Conservation (phyloP, 2,797 vertebrate genomes). For the Eospalax fontanierii region DNA sequence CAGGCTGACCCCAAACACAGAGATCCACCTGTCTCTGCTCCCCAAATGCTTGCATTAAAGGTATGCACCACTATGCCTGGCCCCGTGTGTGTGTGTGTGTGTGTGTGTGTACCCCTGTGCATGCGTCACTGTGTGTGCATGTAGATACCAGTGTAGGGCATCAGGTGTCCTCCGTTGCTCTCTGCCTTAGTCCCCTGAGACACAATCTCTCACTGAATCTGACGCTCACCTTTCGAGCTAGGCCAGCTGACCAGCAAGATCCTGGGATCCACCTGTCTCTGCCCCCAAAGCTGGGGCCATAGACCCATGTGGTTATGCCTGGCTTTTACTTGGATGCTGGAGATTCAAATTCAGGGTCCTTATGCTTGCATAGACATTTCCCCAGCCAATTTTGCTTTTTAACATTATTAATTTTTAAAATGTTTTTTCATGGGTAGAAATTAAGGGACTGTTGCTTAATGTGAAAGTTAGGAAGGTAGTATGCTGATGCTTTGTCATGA, state of each 20-base stretch:
- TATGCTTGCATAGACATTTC: not conserved
- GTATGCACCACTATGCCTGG: too few relatives aligned
- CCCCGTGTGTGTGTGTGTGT: too few relatives aligned
- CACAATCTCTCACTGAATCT: not conserved
- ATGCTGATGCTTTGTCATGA: not conserved
- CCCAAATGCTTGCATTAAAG: too few relatives aligned
- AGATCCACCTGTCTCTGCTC: too few relatives aligned
- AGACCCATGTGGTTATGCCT: not conserved
- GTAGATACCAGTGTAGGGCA: not conserved
- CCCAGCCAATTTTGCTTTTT: not conserved
- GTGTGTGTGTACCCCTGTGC: not conserved
- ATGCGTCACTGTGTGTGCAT: not conserved
- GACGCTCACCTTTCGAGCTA: not conserved
- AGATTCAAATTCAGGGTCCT: not conserved
- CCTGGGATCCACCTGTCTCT: not conserved
- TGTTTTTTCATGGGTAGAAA: constrained; percentile 47
- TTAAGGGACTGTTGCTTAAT: constrained; percentile 11
- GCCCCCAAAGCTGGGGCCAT: not conserved
- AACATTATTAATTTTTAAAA: not conserved
- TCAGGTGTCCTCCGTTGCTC: too few relatives aligned
- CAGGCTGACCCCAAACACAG: too few relatives aligned
- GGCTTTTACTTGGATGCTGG: not conserved
- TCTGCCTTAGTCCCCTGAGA: not conserved
- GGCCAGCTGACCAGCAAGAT: not conserved
- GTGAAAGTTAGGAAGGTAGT: not conserved